phyloP scores from a whole-genome alignment of 2,797 vertebrate genomes.

The Siniperca obscura region DNA sequence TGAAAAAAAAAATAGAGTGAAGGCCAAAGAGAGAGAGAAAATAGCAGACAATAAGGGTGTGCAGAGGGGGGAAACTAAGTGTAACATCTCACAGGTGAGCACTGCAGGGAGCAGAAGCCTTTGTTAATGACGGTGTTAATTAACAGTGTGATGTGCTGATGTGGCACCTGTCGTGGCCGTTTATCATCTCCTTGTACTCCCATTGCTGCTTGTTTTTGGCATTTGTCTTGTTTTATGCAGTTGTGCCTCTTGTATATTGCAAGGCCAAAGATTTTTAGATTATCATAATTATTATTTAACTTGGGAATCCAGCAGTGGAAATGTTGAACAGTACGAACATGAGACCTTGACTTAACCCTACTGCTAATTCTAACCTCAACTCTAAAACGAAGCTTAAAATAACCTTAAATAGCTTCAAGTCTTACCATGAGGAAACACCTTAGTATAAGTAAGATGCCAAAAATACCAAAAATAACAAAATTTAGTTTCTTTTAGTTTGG shows the following conservation, averaged over 20 bases:
- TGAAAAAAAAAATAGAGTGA: not conserved
- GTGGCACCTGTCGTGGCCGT: slow-evolving; percentile 17
- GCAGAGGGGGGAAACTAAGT: not conserved
- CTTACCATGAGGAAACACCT: too few species aligned
- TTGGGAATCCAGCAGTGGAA: too few species aligned
- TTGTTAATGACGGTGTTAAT: slow-evolving; percentile 41
- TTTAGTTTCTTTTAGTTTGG: not conserved
- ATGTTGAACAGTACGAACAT: not conserved
- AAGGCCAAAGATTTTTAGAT: not conserved
- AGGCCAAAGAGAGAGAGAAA: not conserved
- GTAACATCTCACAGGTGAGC: slow-evolving; percentile 27
- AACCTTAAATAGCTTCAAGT: not conserved
- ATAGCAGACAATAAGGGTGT: not conserved
- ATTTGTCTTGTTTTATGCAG: not conserved
- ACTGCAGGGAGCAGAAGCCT: slow-evolving; percentile 4
- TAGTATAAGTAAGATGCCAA: too few species aligned
- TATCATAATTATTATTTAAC: not conserved
- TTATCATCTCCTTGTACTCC: slow-evolving; percentile 19
- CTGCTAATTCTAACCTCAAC: not conserved
- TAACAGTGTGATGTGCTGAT: slow-evolving; percentile 44
- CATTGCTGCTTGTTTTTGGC: not conserved
- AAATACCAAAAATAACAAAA: not conserved
- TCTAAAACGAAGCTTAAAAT: not conserved
- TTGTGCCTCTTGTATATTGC: not conserved
- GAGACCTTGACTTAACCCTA: not conserved